Evolutionary conservation across 2,113 vertebrate species (phyloP).

Genomic region (cat (Felis catus)): F.catus_Fca126_mat1.0 CM031419.1:4721001-4721500

Average conservation of each 20-base stretch:
- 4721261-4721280: too few relatives aligned
- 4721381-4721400: too few relatives aligned
- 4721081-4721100: neutral
- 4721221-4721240: too few relatives aligned
- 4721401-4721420: too few relatives aligned
- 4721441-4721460: neutral
- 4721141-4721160: rapidly evolving
- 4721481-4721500: neutral
- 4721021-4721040: neutral
- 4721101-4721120: neutral
- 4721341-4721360: too few relatives aligned
- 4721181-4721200: neutral
- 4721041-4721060: neutral
- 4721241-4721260: too few relatives aligned
- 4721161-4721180: neutral
- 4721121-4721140: neutral
- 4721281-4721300: too few relatives aligned
- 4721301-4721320: too few relatives aligned
- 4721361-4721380: too few relatives aligned
- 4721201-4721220: neutral
- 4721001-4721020: rapidly evolving
- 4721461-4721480: rapidly evolving
- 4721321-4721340: too few relatives aligned
- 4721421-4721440: too few relatives aligned
- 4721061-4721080: neutral